Conservation (phyloP, 37 sponge, comb jelly and placozoan genomes). For the Ephydatia muelleri region DNA sequence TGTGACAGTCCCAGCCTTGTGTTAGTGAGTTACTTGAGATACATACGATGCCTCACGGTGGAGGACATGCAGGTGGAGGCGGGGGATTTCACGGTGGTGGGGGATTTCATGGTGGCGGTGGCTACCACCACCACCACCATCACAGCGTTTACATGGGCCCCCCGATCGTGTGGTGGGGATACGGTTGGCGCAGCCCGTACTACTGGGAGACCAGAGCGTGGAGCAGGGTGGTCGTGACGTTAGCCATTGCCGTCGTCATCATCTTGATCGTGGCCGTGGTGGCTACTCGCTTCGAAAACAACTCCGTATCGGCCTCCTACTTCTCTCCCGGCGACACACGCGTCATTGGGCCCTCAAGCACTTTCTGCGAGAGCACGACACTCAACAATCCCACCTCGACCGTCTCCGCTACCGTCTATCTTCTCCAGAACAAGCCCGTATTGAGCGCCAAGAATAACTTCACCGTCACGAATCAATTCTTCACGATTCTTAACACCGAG, state of each 20-base stretch:
- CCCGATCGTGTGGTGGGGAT: neutral
- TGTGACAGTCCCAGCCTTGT: too few relatives aligned
- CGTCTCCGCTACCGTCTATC: conserved; percentile 10
- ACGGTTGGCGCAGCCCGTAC: neutral
- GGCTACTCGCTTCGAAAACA: conserved; percentile 3
- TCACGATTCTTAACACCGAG: neutral
- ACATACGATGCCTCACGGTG: conserved; percentile 1
- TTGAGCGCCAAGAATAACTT: conserved; percentile 20
- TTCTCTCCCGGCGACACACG: conserved; percentile 36
- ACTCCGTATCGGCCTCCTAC: neutral
- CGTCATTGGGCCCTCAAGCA: conserved; percentile 8
- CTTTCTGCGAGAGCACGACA: conserved; percentile 25
- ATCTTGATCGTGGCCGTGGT: neutral
- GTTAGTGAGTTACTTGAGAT: too few relatives aligned
- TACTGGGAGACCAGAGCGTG: neutral
- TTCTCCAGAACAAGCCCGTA: conserved; percentile 8
- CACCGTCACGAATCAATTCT: neutral
- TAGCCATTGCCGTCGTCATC: neutral
- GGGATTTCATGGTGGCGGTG: neutral
- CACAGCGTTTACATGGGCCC: neutral
- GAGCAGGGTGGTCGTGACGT: neutral
- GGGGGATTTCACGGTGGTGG: neutral
- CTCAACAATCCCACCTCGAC: neutral
- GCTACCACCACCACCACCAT: neutral
- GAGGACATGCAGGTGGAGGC: neutral